Evolutionary conservation across 2,888 invertebrate species (phyloP).

Genomic region (Cetonia aurata): DNA sequence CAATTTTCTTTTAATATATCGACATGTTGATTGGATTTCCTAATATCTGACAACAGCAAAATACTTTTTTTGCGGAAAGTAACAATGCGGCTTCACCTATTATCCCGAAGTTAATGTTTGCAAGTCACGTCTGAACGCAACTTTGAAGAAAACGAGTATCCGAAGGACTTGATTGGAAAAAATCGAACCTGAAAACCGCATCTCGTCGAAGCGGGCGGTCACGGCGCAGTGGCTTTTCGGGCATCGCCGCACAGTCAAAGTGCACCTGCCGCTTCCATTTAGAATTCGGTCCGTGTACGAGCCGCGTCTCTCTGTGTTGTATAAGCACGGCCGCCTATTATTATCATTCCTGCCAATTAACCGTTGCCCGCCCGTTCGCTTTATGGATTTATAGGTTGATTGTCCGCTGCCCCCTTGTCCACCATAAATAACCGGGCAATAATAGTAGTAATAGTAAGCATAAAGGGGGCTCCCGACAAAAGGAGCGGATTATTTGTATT

Average conservation of each 20-base stretch:
- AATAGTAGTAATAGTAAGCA: conserved; percentile 1
- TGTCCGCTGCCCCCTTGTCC: conserved; percentile 45
- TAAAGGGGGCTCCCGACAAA: conserved; percentile 35
- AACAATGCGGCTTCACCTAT: too few species aligned
- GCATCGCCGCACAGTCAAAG: conserved; percentile 24
- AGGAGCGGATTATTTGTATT: conserved; percentile 36
- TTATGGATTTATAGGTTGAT: conserved; percentile 53
- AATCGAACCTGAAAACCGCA: conserved; percentile 17
- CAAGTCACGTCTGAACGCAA: conserved; percentile 16
- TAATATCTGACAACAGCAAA: too few species aligned
- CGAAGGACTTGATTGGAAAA: not conserved
- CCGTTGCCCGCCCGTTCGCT: conserved; percentile 47
- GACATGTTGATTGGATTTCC: too few species aligned
- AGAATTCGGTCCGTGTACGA: conserved; percentile 27
- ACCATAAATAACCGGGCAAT: conserved; percentile 37
- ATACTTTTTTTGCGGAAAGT: too few species aligned
- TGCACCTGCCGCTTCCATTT: conserved; percentile 37
- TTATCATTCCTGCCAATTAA: conserved; percentile 53
- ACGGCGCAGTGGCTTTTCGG: conserved; percentile 22
- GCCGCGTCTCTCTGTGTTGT: conserved; percentile 5
- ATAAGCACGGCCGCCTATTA: conserved; percentile 46
- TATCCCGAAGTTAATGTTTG: conserved; percentile 1
- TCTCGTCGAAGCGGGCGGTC: conserved; percentile 9
- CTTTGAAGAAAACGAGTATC: conserved; percentile 8
- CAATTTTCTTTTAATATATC: too few species aligned